Evolutionary conservation across 2,797 vertebrate genomes (phyloP).

Genomic region (Peromyscus eremicus): DNA sequence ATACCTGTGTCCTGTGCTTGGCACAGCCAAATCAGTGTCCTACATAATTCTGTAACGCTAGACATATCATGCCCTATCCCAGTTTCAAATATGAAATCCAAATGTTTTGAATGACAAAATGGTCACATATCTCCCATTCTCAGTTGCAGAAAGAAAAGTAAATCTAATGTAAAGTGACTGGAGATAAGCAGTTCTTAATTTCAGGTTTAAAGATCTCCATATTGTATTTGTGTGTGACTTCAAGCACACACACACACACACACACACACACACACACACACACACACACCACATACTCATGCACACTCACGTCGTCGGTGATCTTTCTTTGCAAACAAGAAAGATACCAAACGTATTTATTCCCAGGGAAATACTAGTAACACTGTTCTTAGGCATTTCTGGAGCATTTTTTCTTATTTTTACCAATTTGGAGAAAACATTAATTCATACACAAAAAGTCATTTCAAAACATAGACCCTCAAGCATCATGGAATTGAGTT

Average conservation of each 20-base stretch:
- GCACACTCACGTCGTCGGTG: neutral
- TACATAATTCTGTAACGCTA: neutral
- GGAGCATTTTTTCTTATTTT: slow-evolving; percentile 56
- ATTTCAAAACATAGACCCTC: slow-evolving; percentile 26
- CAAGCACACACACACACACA: neutral
- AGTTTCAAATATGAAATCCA: slow-evolving; percentile 5
- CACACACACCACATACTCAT: neutral
- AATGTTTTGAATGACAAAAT: neutral
- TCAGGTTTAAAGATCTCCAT: neutral
- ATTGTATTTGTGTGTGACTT: neutral
- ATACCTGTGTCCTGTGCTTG: neutral
- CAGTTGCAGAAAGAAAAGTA: neutral
- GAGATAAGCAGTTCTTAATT: neutral
- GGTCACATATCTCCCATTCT: neutral
- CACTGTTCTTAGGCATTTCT: neutral
- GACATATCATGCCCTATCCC: neutral
- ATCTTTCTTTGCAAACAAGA: neutral
- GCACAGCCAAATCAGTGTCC: neutral
- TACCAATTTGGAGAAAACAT: slow-evolving; percentile 35
- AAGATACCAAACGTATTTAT: neutral
- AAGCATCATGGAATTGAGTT: slow-evolving; percentile 17
- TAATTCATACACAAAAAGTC: slow-evolving; percentile 22
- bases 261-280: neutral
- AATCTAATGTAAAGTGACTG: neutral
- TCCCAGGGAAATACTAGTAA: slow-evolving; percentile 32